Base-by-base conservation (phyloP, 2,113 vertebrate species). In the Chlorodrepanis virens region DNA sequence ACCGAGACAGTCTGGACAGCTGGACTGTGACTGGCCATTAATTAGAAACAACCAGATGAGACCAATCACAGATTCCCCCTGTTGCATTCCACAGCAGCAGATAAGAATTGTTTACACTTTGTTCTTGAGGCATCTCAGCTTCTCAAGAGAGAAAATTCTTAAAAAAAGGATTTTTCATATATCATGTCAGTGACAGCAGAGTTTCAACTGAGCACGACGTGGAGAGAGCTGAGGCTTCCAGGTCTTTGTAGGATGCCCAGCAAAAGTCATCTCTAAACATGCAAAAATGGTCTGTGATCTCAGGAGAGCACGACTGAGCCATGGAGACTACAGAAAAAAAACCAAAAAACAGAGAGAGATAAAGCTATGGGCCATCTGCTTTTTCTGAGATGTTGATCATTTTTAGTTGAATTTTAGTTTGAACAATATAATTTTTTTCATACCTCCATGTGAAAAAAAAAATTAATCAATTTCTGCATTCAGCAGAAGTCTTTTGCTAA, bases 131-230 rank as follows among this genome's bases (percentile, higher is more conserved):
- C 40, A 12, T 40, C 40, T 40, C 12, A 40, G 40, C 12, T 40
- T 40, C 40, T 40, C 40, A 40, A 14, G 40, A 40, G 40, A 40
- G 40, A 40, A 40, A 40, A 40, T 14, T 40, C 40, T 40, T 40
- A 12, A 40, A 40, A 40, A 40, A 40, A 14, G 40, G 40, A 40
- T 14, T 40, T 40, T 40, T 40, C 13, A 40, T 40, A 40, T 40
- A 40, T 40, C 40, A 40, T 40, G 40, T 40, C 40, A 40, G 40
- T 40, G 40, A 40, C 40, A 37, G 6, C 14, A 60, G 37, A 42
- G 15, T 77, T 72, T 77, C 61, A 72, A 13, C 6, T 7, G 18
- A 16, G 4, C 35, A 14, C 28, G 29, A 31, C 0, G 0, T 21
- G 20, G 81, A 39, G 37, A 37, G 22, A 6, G 1, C 16, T 64